These are phyloP conservation scores for Halictus rubicundus DNA, from an alignment of 1,140 invertebrate genomes.

Conservation along the genomic window DNA sequence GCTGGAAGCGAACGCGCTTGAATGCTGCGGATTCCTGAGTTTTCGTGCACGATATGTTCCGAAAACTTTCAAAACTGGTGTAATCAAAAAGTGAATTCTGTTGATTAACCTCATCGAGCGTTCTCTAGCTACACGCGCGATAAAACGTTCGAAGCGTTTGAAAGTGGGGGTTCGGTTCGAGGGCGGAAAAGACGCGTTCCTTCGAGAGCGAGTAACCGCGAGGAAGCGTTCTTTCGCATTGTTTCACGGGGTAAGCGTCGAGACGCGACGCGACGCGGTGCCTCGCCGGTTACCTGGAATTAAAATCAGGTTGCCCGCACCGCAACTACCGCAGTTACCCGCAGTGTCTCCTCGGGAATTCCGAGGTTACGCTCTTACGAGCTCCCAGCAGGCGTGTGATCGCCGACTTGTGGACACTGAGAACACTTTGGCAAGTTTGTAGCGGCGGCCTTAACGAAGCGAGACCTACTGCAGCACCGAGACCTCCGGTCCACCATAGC, in stretches of 20 bases:
- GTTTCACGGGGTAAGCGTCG: not conserved
- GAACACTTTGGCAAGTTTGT: conserved; percentile 58
- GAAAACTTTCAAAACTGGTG: too few relatives aligned
- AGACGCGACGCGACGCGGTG: too few relatives aligned
- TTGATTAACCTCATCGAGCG: too few relatives aligned
- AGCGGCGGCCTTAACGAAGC: conserved; percentile 61
- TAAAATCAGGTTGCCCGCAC: conserved; percentile 49
- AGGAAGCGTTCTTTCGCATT: not conserved
- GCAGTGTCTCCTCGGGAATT: conserved; percentile 56
- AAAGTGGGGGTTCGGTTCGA: too few relatives aligned
- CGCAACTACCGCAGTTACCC: conserved; percentile 61
- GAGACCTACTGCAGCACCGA: conserved; percentile 38
- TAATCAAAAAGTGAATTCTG: too few relatives aligned
- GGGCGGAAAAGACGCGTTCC: too few relatives aligned
- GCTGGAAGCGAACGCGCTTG: too few relatives aligned
- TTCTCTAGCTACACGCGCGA: too few relatives aligned
- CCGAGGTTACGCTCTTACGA: conserved; percentile 50
- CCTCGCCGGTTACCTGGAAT: conserved; percentile 27
- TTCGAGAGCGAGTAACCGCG: not conserved
- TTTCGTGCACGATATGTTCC: too few relatives aligned
- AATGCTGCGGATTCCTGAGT: too few relatives aligned
- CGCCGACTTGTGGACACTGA: conserved; percentile 60
- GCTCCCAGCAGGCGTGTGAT: conserved; percentile 50
- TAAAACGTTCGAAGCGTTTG: too few relatives aligned
- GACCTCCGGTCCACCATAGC: conserved; percentile 22